Percentiles rank a stretch among this genome's conserved stretches.
Conservation (phyloP, 1,140 invertebrate genomes). For the Rhyacophila brunnea region DNA sequence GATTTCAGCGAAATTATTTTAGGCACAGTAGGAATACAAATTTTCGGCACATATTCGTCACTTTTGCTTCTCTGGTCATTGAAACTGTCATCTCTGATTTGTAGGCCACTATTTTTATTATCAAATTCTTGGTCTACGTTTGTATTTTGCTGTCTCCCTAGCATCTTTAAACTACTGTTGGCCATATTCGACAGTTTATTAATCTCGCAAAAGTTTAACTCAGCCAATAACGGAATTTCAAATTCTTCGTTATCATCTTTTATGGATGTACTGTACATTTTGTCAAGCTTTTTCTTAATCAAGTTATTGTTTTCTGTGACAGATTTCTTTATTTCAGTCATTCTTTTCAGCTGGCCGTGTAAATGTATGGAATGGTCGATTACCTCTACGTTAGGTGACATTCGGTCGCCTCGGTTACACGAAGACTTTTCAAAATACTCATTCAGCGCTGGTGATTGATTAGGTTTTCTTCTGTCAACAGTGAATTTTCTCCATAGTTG, state of each 20-base stretch:
- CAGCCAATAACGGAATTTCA: slow-evolving; percentile 46
- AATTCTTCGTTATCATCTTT: slow-evolving; percentile 37
- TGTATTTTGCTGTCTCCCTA: slow-evolving; percentile 41
- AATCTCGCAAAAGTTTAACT: slow-evolving; percentile 51
- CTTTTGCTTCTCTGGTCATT: neutral
- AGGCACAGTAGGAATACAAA: slow-evolving; percentile 51
- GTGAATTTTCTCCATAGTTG: slow-evolving; percentile 44
- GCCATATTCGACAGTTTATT: slow-evolving; percentile 51
- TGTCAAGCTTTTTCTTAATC: slow-evolving; percentile 47
- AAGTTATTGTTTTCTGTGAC: slow-evolving; percentile 51
- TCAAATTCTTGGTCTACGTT: neutral
- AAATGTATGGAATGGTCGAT: slow-evolving; percentile 30
- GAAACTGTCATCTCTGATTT: neutral
- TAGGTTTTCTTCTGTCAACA: slow-evolving; percentile 43
- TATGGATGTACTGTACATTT: slow-evolving; percentile 13
- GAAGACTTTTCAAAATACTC: slow-evolving; percentile 32
- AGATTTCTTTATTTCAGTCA: slow-evolving; percentile 51
- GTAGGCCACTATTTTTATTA: neutral
- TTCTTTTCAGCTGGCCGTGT: slow-evolving; percentile 43
- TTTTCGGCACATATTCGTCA: slow-evolving; percentile 31
- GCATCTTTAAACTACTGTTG: slow-evolving; percentile 47
- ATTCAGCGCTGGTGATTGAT: slow-evolving; percentile 23
- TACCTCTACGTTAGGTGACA: neutral
- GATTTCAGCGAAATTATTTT: slow-evolving; percentile 49
- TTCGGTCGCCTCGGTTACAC: slow-evolving; percentile 31